phyloP scores from a whole-genome alignment of 2,113 vertebrate genomes.

The Dinomys branickii region DNA sequence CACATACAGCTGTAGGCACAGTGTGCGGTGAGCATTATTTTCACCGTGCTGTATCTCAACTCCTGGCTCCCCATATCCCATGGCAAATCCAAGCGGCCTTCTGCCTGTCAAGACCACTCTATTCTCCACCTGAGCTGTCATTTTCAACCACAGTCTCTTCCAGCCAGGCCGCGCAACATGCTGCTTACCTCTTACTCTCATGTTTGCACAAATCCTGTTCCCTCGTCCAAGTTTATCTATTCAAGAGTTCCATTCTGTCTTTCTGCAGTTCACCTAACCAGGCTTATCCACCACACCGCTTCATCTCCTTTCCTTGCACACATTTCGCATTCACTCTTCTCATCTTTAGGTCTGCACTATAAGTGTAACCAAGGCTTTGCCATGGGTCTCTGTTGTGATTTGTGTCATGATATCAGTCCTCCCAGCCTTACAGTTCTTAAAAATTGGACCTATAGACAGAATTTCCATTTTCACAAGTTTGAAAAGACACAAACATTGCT shows the following conservation, averaged over 20 bases:
- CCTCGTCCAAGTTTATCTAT: neutral
- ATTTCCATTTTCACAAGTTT: constrained; percentile 29
- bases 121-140: neutral
- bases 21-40: neutral
- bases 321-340: neutral
- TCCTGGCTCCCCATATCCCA: neutral
- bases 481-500: neutral
- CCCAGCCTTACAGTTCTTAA: constrained; percentile 1
- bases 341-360: neutral
- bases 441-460: constrained; percentile 5
- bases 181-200: neutral
- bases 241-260: neutral
- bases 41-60: neutral
- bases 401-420: neutral
- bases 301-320: neutral
- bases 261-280: neutral
- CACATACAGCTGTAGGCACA: neutral
- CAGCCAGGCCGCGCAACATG: neutral
- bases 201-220: neutral
- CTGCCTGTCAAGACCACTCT: neutral
- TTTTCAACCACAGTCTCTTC: neutral
- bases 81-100: neutral
- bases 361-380: neutral
- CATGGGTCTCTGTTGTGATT: neutral
- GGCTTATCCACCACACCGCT: neutral